Evolutionary conservation across 2,113 vertebrate species (phyloP).

Genomic region (Arenaria interpres): DNA sequence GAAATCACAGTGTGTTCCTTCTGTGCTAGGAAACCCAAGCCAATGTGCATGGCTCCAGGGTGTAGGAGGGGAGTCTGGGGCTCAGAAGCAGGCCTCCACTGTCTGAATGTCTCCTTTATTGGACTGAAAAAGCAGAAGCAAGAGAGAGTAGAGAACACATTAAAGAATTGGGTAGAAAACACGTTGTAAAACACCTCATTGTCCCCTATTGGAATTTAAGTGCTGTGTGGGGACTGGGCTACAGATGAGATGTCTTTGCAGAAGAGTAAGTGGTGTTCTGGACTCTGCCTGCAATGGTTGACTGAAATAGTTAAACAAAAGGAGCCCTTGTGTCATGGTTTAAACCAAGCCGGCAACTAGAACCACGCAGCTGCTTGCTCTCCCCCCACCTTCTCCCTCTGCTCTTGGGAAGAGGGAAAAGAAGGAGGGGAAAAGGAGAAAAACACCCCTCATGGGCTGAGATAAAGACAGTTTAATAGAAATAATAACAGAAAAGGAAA

Average conservation of each 20-base stretch:
- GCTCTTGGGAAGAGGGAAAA: background rate
- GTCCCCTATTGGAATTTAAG: background rate
- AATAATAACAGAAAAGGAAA: background rate
- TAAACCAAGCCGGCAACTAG: background rate
- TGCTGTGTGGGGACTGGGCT: background rate
- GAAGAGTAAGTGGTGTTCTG: background rate
- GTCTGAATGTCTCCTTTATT: background rate
- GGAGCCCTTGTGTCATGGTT: background rate
- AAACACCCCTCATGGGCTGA: background rate
- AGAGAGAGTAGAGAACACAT: background rate
- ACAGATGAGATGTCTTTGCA: background rate
- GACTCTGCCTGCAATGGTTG: background rate
- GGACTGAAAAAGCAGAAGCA: background rate
- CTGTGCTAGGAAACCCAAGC: background rate
- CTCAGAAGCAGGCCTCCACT: rapidly evolving
- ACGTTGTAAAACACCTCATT: background rate
- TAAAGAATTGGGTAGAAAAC: background rate
- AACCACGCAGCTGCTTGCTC: background rate
- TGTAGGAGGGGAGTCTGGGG: background rate
- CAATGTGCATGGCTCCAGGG: rapidly evolving
- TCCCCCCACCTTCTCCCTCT: no score
- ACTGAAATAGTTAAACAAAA: background rate
- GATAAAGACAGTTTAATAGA: background rate
- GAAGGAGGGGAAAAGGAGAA: background rate
- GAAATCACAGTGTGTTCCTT: background rate